phyloP scores from a whole-genome alignment of 2,797 vertebrate genomes.

The Parauchenoglanis punctatus region DNA sequence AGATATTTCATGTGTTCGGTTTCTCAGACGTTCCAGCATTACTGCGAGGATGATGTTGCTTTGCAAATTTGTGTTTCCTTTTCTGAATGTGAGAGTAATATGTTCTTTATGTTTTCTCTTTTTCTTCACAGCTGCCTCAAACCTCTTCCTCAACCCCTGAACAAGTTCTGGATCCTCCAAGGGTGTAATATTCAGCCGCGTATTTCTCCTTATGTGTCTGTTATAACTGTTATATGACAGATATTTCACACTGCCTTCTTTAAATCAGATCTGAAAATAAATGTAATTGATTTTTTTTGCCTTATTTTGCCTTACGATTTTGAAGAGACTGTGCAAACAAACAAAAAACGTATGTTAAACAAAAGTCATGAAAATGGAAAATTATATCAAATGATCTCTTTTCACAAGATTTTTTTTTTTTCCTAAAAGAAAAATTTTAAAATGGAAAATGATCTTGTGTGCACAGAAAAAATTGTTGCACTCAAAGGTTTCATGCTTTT shows the following conservation, averaged over 20 bases:
- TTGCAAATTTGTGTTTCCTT: neutral
- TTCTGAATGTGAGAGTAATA: neutral
- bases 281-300: neutral
- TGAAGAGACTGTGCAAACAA: neutral
- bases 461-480: too few species aligned
- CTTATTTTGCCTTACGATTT: neutral
- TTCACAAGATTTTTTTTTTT: too few species aligned
- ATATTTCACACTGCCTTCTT: neutral
- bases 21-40: neutral
- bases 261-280: neutral
- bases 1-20: neutral
- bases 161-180: neutral
- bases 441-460: too few species aligned
- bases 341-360: too few species aligned
- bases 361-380: too few species aligned
- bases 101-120: neutral
- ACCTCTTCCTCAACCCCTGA: neutral
- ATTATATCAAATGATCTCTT: too few species aligned
- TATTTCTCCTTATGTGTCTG: neutral
- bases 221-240: neutral
- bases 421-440: too few species aligned
- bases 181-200: neutral
- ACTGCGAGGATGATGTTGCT: neutral
- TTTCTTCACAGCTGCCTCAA: neutral
- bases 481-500: too few species aligned